Conservation (phyloP, 37 sponge, comb jelly and placozoan genomes). For the Hormiphora californensis region DNA sequence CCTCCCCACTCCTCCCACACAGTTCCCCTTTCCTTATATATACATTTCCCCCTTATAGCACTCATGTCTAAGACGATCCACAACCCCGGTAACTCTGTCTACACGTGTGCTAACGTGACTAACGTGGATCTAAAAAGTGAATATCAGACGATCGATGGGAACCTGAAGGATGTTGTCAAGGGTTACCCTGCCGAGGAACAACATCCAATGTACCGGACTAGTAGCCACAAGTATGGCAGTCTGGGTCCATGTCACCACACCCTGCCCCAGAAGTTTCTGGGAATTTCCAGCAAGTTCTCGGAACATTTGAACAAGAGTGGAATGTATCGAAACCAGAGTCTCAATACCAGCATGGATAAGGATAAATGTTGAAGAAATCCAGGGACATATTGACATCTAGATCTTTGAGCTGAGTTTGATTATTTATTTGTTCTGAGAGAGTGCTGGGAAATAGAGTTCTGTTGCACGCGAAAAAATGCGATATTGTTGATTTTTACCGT, state of each 20-base stretch:
- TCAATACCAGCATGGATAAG: constrained; percentile 24
- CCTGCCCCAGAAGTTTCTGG: not conserved
- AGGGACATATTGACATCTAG: too few species aligned
- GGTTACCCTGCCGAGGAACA: constrained; percentile 7
- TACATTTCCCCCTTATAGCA: not conserved
- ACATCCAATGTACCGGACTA: constrained; percentile 39
- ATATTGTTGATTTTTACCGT: too few species aligned
- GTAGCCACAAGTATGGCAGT: constrained; percentile 16
- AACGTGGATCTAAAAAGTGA: not conserved
- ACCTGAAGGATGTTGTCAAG: constrained; percentile 37
- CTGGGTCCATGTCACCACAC: constrained; percentile 28
- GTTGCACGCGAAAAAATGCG: too few species aligned
- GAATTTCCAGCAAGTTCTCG: constrained; percentile 42
- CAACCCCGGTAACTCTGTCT: constrained; percentile 44
- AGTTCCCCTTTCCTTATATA: too few species aligned
- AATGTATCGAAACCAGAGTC: constrained; percentile 31
- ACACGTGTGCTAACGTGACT: constrained; percentile 28
- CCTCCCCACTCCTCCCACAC: too few species aligned
- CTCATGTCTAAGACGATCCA: constrained; percentile 10
- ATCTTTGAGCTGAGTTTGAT: too few species aligned
- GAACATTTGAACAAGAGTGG: constrained; percentile 16
- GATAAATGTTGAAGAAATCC: not conserved
- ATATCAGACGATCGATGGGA: not conserved
- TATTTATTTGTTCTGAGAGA: too few species aligned
- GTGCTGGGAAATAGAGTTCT: too few species aligned